A percentile compares a stretch with the other conserved stretches of the same genome.
Conservation (phyloP, 1,140 invertebrate species). For the Hycleus cichorii region DNA sequence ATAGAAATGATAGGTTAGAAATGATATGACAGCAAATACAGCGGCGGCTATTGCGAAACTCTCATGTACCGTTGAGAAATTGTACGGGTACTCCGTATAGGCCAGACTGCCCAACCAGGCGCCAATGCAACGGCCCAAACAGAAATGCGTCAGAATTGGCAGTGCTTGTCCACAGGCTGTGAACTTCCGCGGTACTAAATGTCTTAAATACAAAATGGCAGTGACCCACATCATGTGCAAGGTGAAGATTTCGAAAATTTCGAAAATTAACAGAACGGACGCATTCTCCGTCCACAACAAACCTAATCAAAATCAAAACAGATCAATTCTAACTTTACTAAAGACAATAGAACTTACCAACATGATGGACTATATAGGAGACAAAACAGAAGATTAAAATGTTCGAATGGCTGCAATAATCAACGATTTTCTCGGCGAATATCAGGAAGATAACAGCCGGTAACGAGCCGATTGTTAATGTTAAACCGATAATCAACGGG, state of each 20-base stretch:
- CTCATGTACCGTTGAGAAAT: conserved; percentile 31
- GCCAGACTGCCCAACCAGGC: conserved; percentile 42
- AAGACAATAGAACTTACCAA: conserved; percentile 40
- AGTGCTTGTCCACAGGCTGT: conserved; percentile 76
- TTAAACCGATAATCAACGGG: conserved; percentile 57
- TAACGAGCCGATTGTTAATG: conserved; percentile 55
- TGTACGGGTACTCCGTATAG: conserved; percentile 28
- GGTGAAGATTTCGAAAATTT: conserved; percentile 71
- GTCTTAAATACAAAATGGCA: conserved; percentile 70
- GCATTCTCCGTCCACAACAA: conserved; percentile 43
- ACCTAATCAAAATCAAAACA: background rate
- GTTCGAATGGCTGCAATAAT: conserved; percentile 78
- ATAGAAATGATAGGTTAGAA: conserved; percentile 61
- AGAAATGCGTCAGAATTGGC: conserved; percentile 74
- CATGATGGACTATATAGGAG: conserved; percentile 68
- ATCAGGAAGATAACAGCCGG: conserved; percentile 64
- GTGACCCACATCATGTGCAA: conserved; percentile 78
- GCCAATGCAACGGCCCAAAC: conserved; percentile 37
- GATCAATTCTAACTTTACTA: conserved; percentile 1
- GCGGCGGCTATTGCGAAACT: conserved; percentile 54
- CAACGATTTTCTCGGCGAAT: conserved; percentile 72
- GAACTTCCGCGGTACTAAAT: conserved; percentile 70
- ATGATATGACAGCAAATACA: conserved; percentile 55
- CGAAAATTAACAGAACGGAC: conserved; percentile 61
- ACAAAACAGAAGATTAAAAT: conserved; percentile 72